Conservation (phyloP, 2,888 invertebrate species). For the Invenusta paracnida region DNA sequence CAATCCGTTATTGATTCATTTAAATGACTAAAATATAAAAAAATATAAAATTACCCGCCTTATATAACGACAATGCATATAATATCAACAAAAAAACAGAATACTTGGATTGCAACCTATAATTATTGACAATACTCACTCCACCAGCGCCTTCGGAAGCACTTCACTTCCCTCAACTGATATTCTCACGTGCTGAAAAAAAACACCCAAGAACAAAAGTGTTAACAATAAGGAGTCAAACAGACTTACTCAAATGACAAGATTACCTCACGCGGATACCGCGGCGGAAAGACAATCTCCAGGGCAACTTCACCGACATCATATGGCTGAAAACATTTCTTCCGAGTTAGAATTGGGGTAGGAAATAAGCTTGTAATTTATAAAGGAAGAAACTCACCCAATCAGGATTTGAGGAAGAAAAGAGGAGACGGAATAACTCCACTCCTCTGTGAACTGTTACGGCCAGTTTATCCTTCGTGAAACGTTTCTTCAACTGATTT, state of each 20-base stretch:
- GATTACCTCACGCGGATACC: not conserved
- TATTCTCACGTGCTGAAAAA: not conserved
- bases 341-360: too few relatives aligned
- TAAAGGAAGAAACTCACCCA: not conserved
- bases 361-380: not conserved
- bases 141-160: not conserved
- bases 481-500: not conserved
- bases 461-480: not conserved
- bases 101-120: too few relatives aligned
- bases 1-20: not conserved
- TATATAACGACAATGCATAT: too few relatives aligned
- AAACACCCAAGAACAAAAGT: not conserved
- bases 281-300: not conserved
- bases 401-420: not conserved
- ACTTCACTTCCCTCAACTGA: not conserved
- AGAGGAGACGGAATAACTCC: not conserved
- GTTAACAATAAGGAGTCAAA: not conserved
- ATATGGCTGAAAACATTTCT: not conserved
- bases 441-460: not conserved
- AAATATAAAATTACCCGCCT: too few relatives aligned
- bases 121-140: too few relatives aligned
- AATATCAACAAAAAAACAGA: too few relatives aligned
- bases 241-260: too few relatives aligned
- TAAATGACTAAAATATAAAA: not conserved
- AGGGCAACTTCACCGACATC: not conserved